These are phyloP conservation scores for Xestia ashworthii DNA, from an alignment of 2,888 invertebrate genomes.

Conservation along the genomic window DNA sequence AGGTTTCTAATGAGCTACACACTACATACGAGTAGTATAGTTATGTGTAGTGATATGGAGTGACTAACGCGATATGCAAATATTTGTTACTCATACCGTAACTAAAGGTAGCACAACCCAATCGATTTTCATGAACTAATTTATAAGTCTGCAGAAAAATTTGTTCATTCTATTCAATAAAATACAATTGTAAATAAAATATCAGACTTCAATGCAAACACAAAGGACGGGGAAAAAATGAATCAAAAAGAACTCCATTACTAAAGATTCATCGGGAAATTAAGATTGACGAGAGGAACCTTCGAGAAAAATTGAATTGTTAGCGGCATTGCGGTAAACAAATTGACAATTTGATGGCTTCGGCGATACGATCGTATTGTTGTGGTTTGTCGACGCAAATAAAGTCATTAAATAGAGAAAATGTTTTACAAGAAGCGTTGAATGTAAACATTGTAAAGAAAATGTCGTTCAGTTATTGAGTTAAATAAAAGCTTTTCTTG, in stretches of 20 bases:
- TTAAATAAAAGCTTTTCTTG: background rate
- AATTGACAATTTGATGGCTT: slow-evolving; percentile 51
- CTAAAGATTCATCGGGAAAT: slow-evolving; percentile 50
- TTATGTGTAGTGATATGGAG: slow-evolving; percentile 22
- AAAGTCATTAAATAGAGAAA: slow-evolving; percentile 27
- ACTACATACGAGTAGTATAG: no score
- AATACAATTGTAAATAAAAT: slow-evolving; percentile 26
- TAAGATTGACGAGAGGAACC: slow-evolving; percentile 50
- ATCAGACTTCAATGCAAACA: slow-evolving; percentile 5
- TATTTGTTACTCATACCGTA: slow-evolving; percentile 38
- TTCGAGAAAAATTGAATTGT: slow-evolving; percentile 48
- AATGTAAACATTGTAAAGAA: slow-evolving; percentile 5
- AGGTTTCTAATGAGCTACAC: slow-evolving; percentile 41
- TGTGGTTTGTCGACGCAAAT: slow-evolving; percentile 33
- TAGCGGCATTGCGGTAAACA: slow-evolving; percentile 40
- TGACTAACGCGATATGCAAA: slow-evolving; percentile 48
- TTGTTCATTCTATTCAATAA: background rate
- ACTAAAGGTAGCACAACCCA: slow-evolving; percentile 16
- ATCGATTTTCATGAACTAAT: slow-evolving; percentile 25
- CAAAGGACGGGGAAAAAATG: slow-evolving; percentile 3
- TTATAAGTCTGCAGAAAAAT: slow-evolving; percentile 8
- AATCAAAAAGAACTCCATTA: slow-evolving; percentile 48
- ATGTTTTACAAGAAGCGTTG: slow-evolving; percentile 1
- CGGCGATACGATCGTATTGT: slow-evolving; percentile 37
- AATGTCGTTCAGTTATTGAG: background rate